Evolutionary conservation across 1,140 invertebrate species (phyloP).

Genomic region (Ooceraea biroi): DNA sequence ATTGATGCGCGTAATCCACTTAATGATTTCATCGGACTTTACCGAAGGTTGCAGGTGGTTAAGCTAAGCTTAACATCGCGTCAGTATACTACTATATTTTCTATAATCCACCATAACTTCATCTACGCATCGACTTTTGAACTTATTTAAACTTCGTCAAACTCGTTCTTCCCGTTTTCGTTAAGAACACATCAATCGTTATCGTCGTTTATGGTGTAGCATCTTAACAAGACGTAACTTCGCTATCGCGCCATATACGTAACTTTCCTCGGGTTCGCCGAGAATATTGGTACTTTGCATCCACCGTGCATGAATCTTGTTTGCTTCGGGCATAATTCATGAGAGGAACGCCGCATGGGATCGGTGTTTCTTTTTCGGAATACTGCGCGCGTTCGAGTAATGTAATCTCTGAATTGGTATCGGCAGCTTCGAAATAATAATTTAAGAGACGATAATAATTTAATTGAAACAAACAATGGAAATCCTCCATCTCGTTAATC

Average conservation of each 20-base stretch:
- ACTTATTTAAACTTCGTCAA: slow-evolving; percentile 51
- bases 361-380: neutral
- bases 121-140: slow-evolving; percentile 19
- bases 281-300: slow-evolving; percentile 53
- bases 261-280: neutral
- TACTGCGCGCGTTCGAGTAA: neutral
- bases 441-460: neutral
- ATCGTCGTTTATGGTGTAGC: slow-evolving; percentile 4
- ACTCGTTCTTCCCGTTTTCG: slow-evolving; percentile 27
- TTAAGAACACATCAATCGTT: slow-evolving; percentile 57
- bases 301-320: slow-evolving; percentile 36
- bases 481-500: slow-evolving; percentile 4
- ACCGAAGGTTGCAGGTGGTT: too few relatives aligned
- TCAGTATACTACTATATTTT: slow-evolving; percentile 10
- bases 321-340: slow-evolving; percentile 45
- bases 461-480: neutral
- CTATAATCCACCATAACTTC: slow-evolving; percentile 31
- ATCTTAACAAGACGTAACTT: slow-evolving; percentile 56
- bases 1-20: neutral
- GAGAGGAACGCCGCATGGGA: neutral
- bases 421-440: neutral
- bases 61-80: neutral
- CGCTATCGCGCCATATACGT: slow-evolving; percentile 37
- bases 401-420: slow-evolving; percentile 3
- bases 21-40: slow-evolving; percentile 38